Evolutionary conservation across 2,888 invertebrate genomes (phyloP).

Genomic region (Villa cingulata): DNA sequence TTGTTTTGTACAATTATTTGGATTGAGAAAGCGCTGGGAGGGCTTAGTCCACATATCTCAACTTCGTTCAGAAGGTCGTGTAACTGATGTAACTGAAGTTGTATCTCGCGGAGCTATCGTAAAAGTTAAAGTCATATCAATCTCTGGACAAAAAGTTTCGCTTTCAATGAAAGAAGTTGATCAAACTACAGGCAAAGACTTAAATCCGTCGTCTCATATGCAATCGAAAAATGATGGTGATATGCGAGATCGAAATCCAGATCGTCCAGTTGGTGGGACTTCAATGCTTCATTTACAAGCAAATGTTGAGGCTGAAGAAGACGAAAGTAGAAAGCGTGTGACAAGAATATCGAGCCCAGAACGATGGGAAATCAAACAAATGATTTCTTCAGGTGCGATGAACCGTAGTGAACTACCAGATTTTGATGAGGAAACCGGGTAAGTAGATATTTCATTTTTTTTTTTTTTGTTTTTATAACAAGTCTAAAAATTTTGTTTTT

Average conservation of each 20-base stretch:
- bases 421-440: slow-evolving; percentile 92
- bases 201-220: slow-evolving; percentile 71
- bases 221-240: slow-evolving; percentile 45
- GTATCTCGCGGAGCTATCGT: slow-evolving; percentile 80
- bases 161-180: slow-evolving; percentile 97
- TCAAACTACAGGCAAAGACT: slow-evolving; percentile 84
- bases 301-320: slow-evolving; percentile 61
- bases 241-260: slow-evolving; percentile 68
- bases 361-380: slow-evolving; percentile 95
- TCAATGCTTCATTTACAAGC: slow-evolving; percentile 42
- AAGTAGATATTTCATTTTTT: slow-evolving; percentile 23
- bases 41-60: slow-evolving; percentile 97
- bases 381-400: slow-evolving; percentile 84
- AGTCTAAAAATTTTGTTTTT: background rate
- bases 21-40: slow-evolving; percentile 78
- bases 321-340: slow-evolving; percentile 67
- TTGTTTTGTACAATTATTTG: slow-evolving; percentile 92
- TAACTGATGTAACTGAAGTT: slow-evolving; percentile 88
- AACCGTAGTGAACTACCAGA: slow-evolving; percentile 91
- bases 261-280: slow-evolving; percentile 60
- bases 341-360: slow-evolving; percentile 93
- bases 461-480: background rate
- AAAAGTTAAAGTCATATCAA: slow-evolving; percentile 80
- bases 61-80: slow-evolving; percentile 80
- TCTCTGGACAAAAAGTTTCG: slow-evolving; percentile 90